These are phyloP conservation scores for Aplysina aerophoba DNA, from an alignment of 37 sponge, comb jelly and placozoan genomes.

Conservation along the genomic window DNA sequence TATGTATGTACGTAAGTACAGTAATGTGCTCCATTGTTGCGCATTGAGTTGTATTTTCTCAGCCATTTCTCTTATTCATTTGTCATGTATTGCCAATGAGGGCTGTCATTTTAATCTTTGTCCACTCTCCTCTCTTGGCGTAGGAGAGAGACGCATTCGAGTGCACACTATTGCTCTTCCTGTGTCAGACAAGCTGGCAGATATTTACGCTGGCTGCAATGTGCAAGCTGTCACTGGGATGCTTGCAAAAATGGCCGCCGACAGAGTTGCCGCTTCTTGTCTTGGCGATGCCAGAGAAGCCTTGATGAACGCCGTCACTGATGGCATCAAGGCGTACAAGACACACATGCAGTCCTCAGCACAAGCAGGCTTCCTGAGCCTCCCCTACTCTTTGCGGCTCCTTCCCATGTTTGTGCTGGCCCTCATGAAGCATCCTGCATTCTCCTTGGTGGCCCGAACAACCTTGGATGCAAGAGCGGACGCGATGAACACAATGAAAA, in stretches of 20 bases:
- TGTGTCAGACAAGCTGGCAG: conserved; percentile 68
- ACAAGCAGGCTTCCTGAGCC: conserved; percentile 53
- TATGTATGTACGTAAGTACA: no score
- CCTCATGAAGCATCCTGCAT: conserved; percentile 85
- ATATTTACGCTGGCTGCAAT: conserved; percentile 82
- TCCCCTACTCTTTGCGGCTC: conserved; percentile 79
- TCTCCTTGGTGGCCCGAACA: conserved; percentile 62
- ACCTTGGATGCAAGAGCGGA: conserved; percentile 75
- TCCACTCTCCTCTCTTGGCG: neutral
- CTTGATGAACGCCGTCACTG: conserved; percentile 80
- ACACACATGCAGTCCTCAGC: conserved; percentile 48
- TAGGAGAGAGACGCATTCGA: conserved; percentile 93
- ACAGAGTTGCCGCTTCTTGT: conserved; percentile 67
- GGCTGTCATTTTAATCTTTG: neutral
- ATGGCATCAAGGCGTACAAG: conserved; percentile 78
- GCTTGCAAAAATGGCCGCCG: conserved; percentile 96
- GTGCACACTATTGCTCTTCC: conserved; percentile 93
- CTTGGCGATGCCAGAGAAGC: conserved; percentile 97
- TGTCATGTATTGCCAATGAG: neutral
- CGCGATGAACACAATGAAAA: conserved; percentile 82
- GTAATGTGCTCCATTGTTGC: no score
- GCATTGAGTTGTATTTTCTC: neutral
- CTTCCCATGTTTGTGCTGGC: conserved; percentile 75
- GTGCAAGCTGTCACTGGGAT: conserved; percentile 71
- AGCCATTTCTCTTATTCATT: neutral